Percentiles rank a stretch among this genome's conserved stretches.
Conservation (phyloP, 1,140 invertebrate species). For the Nylanderia fulva region DNA sequence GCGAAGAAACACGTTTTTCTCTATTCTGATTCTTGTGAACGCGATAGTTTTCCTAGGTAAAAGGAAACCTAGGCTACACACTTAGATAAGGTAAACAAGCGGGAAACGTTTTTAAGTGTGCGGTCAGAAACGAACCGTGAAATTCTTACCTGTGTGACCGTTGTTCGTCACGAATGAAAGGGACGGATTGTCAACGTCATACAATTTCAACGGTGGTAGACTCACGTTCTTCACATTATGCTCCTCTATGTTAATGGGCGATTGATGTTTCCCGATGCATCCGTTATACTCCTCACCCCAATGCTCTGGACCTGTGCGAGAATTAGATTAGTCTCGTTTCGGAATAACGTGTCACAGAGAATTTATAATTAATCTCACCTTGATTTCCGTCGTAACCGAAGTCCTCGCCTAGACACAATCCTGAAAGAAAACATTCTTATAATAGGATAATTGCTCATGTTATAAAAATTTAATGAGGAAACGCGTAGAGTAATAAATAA, state of each 20-base stretch:
- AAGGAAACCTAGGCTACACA: neutral
- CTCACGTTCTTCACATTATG: slow-evolving; percentile 87
- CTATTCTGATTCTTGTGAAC: neutral
- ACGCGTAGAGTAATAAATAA: neutral
- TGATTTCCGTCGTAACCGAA: slow-evolving; percentile 64
- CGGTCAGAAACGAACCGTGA: neutral
- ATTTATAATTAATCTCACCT: slow-evolving; percentile 51
- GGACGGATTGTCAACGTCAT: slow-evolving; percentile 87
- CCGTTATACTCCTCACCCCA: slow-evolving; percentile 90
- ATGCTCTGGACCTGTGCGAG: slow-evolving; percentile 88
- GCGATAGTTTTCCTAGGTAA: slow-evolving; percentile 18
- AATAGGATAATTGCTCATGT: too few relatives aligned
- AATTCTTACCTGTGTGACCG: slow-evolving; percentile 90
- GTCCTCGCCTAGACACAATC: neutral
- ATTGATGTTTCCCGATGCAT: slow-evolving; percentile 92
- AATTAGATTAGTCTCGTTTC: neutral
- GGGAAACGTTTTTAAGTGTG: too few relatives aligned
- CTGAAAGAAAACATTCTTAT: slow-evolving; percentile 58
- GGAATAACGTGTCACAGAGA: neutral
- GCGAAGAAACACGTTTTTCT: neutral
- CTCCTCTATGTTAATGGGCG: slow-evolving; percentile 93
- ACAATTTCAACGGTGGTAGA: slow-evolving; percentile 87
- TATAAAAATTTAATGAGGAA: neutral
- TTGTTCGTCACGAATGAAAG: slow-evolving; percentile 89
- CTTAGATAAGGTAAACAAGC: too few relatives aligned